Base-by-base conservation (phyloP, 2,113 vertebrate genomes). In the Phaetusa simplex region DNA sequence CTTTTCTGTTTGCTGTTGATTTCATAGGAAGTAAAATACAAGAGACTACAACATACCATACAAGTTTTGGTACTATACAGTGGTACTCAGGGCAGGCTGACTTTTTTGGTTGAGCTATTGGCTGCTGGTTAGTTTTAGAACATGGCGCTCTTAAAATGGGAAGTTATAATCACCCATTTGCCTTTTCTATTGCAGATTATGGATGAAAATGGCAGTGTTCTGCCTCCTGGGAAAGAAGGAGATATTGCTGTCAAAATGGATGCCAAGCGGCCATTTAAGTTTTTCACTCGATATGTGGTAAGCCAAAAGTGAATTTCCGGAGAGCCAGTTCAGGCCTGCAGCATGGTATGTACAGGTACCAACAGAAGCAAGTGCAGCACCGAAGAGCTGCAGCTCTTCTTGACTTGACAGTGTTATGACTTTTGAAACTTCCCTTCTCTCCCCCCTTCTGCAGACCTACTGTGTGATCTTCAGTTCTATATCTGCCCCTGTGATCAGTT, bases 251-350 rank as follows among this genome's bases (percentile, higher is more conserved):
- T 99, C 87, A 93, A 97, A 87, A 88, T 98, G 9, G 95, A 96
- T 84, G 91, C 98, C 14, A 83, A 95, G 34, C 67, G 76, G 81
- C 98, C 98, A 1, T 98, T 98, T 82, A 96, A 80, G 36, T 98
- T 99, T 91, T 99, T 99, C 88, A 97, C 98, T 17, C 95, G 85
- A 90, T 99, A 99, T 58, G 95, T 98, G 92, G 98, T 99, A 98
- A 52, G 90, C 24, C 36, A 43, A 65, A 58, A 83, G 36, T 4
- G 30, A 36, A 36, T 59, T 71, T 71, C 47, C 3, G 0, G 67
- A 67, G 40, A 56, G 47, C 22, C 61, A 59, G 22, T 26, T 73
- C 43, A 71, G 36, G 43, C 77, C 82, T 65, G 50, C 34, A 59
- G 61, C 47, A 24, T 14, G 22, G 24, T 38, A 9, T 38, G 36